Base-by-base conservation (phyloP, 2,113 vertebrate genomes). In the Rutilus rutilus region DNA sequence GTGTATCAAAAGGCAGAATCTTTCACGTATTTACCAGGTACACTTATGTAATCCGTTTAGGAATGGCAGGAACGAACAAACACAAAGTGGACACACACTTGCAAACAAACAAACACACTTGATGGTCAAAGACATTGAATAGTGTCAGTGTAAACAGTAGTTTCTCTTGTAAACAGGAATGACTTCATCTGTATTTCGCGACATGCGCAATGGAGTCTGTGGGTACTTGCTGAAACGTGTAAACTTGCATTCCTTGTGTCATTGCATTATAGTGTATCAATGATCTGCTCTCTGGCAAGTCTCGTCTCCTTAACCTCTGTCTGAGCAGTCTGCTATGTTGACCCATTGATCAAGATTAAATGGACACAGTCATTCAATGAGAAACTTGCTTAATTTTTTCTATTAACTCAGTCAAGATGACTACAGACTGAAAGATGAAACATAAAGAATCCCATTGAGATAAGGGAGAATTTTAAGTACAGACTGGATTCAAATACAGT, bases 41-140 rank as follows among this genome's bases (percentile, higher is more conserved):
- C 84, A 76, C 81, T 86, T 89, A 81, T 81, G 73, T 78, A 89
- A 89, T 86, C 76, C 84, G 15, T 25, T 54, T 6, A 82, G 84
- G 77, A 89, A 89, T 84, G 65, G 33, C 54, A 85, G 69, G 80
- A 86, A 79, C 10, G 47, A 71, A 71, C 50, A 83, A 71, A 82
- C 17, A 73, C 6, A 71, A 59, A 59, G 27, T 27, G 33, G 27
- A 54, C 23, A 45, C 73, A 76, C 27, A 45, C 60, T 42, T 50
- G 19, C 42, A 57, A 23, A 83, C 60, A 82, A 50, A 25, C 36
- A 60, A 52, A 36, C 91, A 89, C 85, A 82, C 90, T 89, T 85
- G 88, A 57, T 8, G 77, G 79, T 5, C 71, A 86, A 85, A 84
- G 90, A 90, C 85, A 92, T 42, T 59, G 23, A 83, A 69, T 47